phyloP scores from a whole-genome alignment of 2,797 vertebrate genomes.

The Borostomias antarcticus region DNA sequence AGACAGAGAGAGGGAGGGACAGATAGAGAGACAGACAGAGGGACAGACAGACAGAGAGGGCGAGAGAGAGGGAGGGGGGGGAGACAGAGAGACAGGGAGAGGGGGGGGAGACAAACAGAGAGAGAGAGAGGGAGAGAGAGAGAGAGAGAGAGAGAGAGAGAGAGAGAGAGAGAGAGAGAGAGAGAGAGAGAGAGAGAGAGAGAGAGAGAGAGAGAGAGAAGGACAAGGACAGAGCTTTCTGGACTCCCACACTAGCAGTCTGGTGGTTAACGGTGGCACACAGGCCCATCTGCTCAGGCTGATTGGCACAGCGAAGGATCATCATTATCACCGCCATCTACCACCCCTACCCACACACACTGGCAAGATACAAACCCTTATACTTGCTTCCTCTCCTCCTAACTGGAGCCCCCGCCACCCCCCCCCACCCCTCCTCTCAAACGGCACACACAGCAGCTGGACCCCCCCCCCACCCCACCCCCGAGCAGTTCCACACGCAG shows the following conservation, averaged over 20 bases:
- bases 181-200: neutral
- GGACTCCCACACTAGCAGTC: constrained; percentile 32
- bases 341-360: neutral
- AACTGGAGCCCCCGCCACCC: too few relatives aligned
- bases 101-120: neutral
- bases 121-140: neutral
- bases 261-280: constrained; percentile 24
- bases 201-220: neutral
- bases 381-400: too few relatives aligned
- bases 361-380: neutral
- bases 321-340: constrained; percentile 3
- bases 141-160: neutral
- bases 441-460: too few relatives aligned
- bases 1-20: neutral
- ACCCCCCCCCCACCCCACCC: too few relatives aligned
- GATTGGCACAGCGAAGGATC: constrained; percentile 21
- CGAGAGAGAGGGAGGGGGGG: neutral
- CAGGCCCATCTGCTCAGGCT: constrained; percentile 38
- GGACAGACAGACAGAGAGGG: neutral
- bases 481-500: neutral
- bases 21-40: neutral
- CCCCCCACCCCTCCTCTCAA: too few relatives aligned
- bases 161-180: neutral
- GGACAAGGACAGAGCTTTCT: neutral
- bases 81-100: neutral